Evolutionary conservation across 1,140 invertebrate species (phyloP).

Genomic region (Drosophila equinoxialis): DNA sequence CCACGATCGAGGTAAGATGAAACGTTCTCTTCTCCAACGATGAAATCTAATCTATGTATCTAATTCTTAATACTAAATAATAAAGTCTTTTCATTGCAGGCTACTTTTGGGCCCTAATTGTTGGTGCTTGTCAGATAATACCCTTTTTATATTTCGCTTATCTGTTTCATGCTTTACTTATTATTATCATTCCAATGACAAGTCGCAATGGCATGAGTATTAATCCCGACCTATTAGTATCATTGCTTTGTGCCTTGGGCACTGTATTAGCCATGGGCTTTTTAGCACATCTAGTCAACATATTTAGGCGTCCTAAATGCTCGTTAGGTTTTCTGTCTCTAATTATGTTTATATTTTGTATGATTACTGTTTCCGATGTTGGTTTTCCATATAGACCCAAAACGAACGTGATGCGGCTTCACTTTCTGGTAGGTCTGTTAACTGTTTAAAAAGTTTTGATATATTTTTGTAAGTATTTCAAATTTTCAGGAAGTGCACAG

Average conservation of each 20-base stretch:
- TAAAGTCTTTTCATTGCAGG: constrained; percentile 40
- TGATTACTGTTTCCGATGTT: constrained; percentile 86
- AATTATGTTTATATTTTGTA: constrained; percentile 85
- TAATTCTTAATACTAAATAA: no score
- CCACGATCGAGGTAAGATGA: constrained; percentile 66
- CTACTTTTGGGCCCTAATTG: constrained; percentile 85
- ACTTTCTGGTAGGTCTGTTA: constrained; percentile 85
- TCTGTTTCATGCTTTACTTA: constrained; percentile 87
- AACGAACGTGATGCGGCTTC: constrained; percentile 88
- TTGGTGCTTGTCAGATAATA: constrained; percentile 81
- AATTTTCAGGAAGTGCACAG: constrained; percentile 85
- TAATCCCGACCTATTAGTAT: constrained; percentile 86
- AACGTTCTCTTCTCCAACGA: not conserved
- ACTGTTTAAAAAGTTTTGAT: no score
- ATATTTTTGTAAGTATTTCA: not conserved
- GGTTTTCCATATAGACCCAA: constrained; percentile 90
- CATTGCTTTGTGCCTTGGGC: constrained; percentile 83
- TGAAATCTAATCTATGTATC: no score
- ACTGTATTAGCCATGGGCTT: constrained; percentile 63
- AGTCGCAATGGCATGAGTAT: constrained; percentile 86
- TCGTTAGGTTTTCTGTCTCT: constrained; percentile 76
- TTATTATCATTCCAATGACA: constrained; percentile 87
- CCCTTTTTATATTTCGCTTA: constrained; percentile 85
- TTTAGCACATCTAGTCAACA: constrained; percentile 60
- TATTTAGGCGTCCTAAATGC: constrained; percentile 57